Percentiles rank a stretch among this genome's conserved stretches.
phyloP scores from a whole-genome alignment of 2,797 vertebrate genomes.

The Sebastolobus altivelis region DNA sequence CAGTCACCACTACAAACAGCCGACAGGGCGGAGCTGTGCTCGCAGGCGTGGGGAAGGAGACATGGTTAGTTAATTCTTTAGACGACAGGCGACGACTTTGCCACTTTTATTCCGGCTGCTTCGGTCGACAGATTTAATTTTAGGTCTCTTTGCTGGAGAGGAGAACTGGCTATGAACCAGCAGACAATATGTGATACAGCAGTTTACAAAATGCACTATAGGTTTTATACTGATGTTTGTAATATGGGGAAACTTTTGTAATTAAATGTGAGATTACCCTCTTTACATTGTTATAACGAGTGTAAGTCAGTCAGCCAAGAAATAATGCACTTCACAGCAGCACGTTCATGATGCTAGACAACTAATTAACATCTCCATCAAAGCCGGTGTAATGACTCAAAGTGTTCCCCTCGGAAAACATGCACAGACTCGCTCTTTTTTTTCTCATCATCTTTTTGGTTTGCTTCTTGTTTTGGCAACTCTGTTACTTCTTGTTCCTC shows the following conservation, averaged over 20 bases:
- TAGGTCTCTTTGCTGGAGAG: background rate
- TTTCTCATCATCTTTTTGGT: background rate
- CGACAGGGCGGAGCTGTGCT: constrained; percentile 72
- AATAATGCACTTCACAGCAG: background rate
- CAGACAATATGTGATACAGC: background rate
- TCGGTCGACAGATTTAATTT: constrained; percentile 40
- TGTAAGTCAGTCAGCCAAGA: constrained; percentile 17
- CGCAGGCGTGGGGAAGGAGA: constrained; percentile 68
- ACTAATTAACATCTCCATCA: constrained; percentile 47
- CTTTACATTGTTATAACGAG: constrained; percentile 8
- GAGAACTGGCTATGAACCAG: background rate
- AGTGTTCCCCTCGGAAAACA: constrained; percentile 7
- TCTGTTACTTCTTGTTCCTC: constrained; percentile 5
- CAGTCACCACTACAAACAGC: constrained; percentile 77
- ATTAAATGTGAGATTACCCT: background rate
- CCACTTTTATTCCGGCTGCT: constrained; percentile 57
- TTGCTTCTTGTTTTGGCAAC: constrained; percentile 20
- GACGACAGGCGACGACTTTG: constrained; percentile 64
- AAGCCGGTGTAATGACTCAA: constrained; percentile 38
- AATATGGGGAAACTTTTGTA: constrained; percentile 1
- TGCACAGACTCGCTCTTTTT: background rate
- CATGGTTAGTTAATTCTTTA: constrained; percentile 75
- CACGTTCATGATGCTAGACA: background rate
- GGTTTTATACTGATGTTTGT: background rate
- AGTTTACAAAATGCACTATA: constrained; percentile 8